Evolutionary conservation across 92 coral and sea anemone species (phyloP).

Genomic region (Plumapathes pennacea): DNA sequence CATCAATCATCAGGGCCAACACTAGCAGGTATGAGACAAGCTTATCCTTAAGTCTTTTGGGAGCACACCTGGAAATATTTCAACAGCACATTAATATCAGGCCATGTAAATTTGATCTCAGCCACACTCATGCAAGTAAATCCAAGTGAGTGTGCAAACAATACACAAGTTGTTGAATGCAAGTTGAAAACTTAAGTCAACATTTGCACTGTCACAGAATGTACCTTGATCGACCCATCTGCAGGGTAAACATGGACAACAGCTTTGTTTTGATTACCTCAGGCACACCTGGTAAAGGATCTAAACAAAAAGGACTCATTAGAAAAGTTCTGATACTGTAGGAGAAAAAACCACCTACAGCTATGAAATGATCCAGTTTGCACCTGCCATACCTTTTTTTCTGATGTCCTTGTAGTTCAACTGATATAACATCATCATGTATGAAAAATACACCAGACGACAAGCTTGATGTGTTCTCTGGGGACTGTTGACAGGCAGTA

Average conservation of each 20-base stretch:
- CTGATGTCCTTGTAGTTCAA: conserved; percentile 42
- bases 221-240: conserved; percentile 52
- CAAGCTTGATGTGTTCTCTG: conserved; percentile 73
- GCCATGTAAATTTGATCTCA: not conserved
- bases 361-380: not conserved
- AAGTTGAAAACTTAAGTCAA: too few relatives aligned
- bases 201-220: not conserved
- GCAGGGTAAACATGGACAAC: conserved; percentile 62
- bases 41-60: conserved; percentile 84
- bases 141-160: too few relatives aligned
- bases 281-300: conserved; percentile 70
- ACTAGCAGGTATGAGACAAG: conserved; percentile 79
- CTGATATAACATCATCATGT: conserved; percentile 63
- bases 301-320: conserved; percentile 36
- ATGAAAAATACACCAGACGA: conserved; percentile 73
- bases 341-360: not conserved
- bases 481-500: conserved; percentile 57
- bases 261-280: conserved; percentile 55
- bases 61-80: conserved; percentile 72
- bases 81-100: not conserved
- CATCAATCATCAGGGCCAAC: conserved; percentile 84
- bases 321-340: not conserved
- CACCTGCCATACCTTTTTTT: conserved; percentile 52
- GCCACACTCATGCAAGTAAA: not conserved
- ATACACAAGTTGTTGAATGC: too few relatives aligned